These are phyloP conservation scores for Cyclura pinguis DNA, from an alignment of 2,797 vertebrate genomes.

Conservation along the genomic window DNA sequence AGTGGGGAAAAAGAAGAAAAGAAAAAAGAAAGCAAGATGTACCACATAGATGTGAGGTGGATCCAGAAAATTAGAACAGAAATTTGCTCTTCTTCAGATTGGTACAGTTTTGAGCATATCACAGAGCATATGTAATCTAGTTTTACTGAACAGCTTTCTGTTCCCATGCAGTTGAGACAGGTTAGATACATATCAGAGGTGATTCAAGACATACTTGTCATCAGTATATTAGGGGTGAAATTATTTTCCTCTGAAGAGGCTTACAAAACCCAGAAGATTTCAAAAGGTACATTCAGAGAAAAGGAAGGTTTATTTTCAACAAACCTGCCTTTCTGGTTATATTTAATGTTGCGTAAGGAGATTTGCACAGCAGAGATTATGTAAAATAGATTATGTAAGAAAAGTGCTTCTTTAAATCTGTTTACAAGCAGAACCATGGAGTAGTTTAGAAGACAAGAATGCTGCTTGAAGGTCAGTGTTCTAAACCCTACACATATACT, in stretches of 20 bases:
- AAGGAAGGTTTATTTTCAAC: neutral
- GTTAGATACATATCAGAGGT: neutral
- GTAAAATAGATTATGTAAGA: conserved; percentile 72
- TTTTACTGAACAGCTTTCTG: neutral
- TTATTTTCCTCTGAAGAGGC: neutral
- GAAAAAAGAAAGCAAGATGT: neutral
- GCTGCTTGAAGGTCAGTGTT: conserved; percentile 39
- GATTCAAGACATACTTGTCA: neutral
- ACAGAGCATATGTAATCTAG: neutral
- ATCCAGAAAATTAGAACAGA: neutral
- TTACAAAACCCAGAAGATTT: rapidly evolving
- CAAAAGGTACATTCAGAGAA: neutral
- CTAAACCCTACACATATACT: neutral
- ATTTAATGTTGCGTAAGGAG: conserved; percentile 60
- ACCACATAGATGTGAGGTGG: too few species aligned
- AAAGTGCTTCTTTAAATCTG: conserved; percentile 63
- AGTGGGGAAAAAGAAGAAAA: neutral
- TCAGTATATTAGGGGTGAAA: neutral
- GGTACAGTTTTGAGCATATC: neutral
- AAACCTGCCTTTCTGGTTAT: neutral
- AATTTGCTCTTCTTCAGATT: neutral
- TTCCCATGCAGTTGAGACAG: neutral
- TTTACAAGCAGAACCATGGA: conserved; percentile 49
- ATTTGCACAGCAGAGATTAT: conserved; percentile 57
- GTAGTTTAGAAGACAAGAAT: conserved; percentile 53